Base-by-base conservation (phyloP, 2,113 vertebrate species). In the Cacatua alba region DNA sequence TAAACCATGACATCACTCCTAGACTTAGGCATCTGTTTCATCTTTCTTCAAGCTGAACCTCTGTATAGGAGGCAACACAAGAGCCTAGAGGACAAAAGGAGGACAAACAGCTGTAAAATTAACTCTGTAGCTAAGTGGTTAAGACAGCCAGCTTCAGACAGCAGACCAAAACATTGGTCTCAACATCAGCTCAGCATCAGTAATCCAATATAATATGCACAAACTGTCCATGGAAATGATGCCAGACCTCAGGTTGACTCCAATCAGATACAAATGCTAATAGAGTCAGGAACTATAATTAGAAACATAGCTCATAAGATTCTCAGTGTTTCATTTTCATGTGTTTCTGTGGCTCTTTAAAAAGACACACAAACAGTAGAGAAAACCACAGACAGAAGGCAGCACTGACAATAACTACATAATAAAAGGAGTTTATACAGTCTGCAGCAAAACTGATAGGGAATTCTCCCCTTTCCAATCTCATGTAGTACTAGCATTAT, bases 21-120 rank as follows among this genome's bases (percentile, higher is more conserved):
- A 39, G 37, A 8, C 10, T 81, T 67, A 67, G 33, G 19, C 10
- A 91, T 6, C 14, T 76, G 6, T 39, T 82, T 85, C 52, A 64
- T 43, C 60, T 75, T 89, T 67, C 46, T 71, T 64, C 25, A 59
- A 6, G 53, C 8, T 35, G 28, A 82, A 85, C 75, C 26, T 43
- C 48, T 65, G 15, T 28, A 28, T 49, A 31, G 85, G 29, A 71
- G 31, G n/a, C 18, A 76, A 49, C 6, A 69, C 43, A 90, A 76
- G 70, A 90, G 5, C 20, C 43, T 76, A 43, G 57, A 88, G 67
- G 57, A 60, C 62, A 64, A 85, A 95, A 90, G 31, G 15, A 96
- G 74, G 57, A 65, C 31, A 92, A 88, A 59, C 49, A 92, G 25
- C 71, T 90, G 67, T 55, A 88, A 95, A 90, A 25, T 80, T 94